Base-by-base conservation (phyloP, 2,113 vertebrate genomes). In the Vidua macroura region DNA sequence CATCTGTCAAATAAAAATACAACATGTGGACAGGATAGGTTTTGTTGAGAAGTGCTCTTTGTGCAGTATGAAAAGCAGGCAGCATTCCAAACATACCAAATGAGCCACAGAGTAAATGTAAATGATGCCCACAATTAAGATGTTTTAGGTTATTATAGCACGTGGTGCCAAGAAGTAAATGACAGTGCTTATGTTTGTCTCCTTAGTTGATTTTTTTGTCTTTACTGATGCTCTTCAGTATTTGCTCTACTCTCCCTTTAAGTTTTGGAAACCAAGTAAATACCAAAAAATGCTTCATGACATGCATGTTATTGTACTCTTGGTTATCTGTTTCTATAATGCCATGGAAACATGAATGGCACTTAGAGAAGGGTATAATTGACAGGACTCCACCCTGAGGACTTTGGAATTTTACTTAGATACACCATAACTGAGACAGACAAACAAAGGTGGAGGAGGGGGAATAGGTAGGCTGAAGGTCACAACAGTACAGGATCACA, bases 111-210 rank as follows among this genome's bases (percentile, higher is more conserved):
- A 96, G 83, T 73, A 81, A 94, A 96, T 95, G 95, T 92, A 94
- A 96, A 94, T 92, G 44, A 95, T 88, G 83, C 39, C 93, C 90
- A 66, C 92, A 95, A 93, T 94, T 95, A 97, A 96, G 72, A 92
- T 94, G 92, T 55, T 91, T 95, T 93, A 95, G 43, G 33, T 97
- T 96, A 94, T 96, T 97, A 92, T 89, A 96, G 95, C 91, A 96
- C 60, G 0, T 37, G 55, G 83, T 96, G 90, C 95, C 83, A 92
- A 83, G 80, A 95, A 86, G 60, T 60, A 91, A 95, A 95, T 83
- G 86, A 83, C 86, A 91, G 81, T 55, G 33, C 31, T 86, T 86
- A 13, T 28, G 85, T 66, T 86, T 91, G 62, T 64, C 64, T 87
- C 53, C 35, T 66, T 44, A 46, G 72, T 59, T 84, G 70, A 31